These are phyloP conservation scores for Narcine bancroftii DNA, from an alignment of 2,113 vertebrate species.

Conservation along the genomic window DNA sequence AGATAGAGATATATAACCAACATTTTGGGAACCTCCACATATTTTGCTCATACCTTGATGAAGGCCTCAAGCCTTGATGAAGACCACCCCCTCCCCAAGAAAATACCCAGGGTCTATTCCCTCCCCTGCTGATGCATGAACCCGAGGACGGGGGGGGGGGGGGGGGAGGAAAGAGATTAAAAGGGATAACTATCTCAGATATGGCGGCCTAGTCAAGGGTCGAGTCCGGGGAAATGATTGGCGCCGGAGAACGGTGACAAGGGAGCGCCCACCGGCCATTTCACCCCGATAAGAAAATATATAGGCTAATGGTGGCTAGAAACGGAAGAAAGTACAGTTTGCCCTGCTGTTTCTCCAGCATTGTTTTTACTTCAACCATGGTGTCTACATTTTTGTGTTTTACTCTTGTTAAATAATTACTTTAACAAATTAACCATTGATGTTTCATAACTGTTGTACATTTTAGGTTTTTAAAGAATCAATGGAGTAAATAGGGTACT, in stretches of 20 bases:
- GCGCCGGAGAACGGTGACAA: not conserved
- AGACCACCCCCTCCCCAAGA: not conserved
- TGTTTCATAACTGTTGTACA: not conserved
- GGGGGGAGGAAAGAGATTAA: no score
- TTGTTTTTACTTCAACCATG: no score
- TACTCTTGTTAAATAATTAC: no score
- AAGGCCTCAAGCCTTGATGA: no score
- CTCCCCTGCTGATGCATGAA: not conserved
- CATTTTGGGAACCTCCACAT: no score
- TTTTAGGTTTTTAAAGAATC: not conserved
- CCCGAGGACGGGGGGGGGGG: not conserved
- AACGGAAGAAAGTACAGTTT: no score
- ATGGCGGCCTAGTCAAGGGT: constrained; percentile 12
- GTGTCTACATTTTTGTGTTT: no score
- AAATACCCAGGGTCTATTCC: not conserved
- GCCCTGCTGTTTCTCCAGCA: no score
- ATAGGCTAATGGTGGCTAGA: no score
- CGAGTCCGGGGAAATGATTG: not conserved
- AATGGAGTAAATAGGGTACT: not conserved
- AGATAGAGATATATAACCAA: no score
- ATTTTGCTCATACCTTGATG: no score
- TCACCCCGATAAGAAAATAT: not conserved
- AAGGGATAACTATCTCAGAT: not conserved
- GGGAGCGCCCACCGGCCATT: not conserved
- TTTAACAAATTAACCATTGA: no score